A percentile compares a stretch with the other conserved stretches of the same genome.
Evolutionary conservation across 2,113 vertebrate genomes (phyloP).

Genomic region (Zootoca vivipara): DNA sequence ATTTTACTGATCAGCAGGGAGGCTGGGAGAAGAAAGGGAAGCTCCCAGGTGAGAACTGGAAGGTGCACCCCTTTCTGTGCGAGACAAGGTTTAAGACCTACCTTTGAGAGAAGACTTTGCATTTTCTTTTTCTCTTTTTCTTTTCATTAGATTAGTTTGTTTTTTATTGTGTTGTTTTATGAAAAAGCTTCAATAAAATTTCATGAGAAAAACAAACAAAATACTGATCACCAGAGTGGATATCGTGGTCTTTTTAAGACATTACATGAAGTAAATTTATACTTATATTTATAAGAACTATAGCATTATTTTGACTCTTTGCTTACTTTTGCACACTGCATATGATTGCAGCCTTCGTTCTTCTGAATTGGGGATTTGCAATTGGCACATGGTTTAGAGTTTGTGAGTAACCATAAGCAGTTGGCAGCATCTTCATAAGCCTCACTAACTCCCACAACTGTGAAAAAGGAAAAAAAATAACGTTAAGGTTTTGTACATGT

Average conservation of each 20-base stretch:
- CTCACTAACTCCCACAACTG: slow-evolving; percentile 96
- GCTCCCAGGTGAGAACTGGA: no score
- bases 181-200: no score
- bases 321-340: slow-evolving; percentile 98
- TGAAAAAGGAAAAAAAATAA: slow-evolving; percentile 46
- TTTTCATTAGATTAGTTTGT: no score
- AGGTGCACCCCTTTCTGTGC: no score
- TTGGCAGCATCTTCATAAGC: slow-evolving; percentile 98
- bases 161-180: no score
- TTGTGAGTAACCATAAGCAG: slow-evolving; percentile 95
- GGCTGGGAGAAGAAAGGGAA: not conserved
- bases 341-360: slow-evolving; percentile 99
- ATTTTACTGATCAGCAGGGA: slow-evolving; percentile 11
- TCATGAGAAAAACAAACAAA: no score
- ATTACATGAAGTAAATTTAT: not conserved
- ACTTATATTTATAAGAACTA: not conserved
- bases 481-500: slow-evolving; percentile 9
- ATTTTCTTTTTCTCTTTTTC: no score
- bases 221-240: slow-evolving; percentile 19
- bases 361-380: slow-evolving; percentile 99
- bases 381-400: slow-evolving; percentile 96
- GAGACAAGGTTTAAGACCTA: no score
- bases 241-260: not conserved
- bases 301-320: not conserved
- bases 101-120: no score